These are phyloP conservation scores for Drosophila nigricruria DNA, from an alignment of 2,888 invertebrate genomes.

Conservation along the genomic window DNA sequence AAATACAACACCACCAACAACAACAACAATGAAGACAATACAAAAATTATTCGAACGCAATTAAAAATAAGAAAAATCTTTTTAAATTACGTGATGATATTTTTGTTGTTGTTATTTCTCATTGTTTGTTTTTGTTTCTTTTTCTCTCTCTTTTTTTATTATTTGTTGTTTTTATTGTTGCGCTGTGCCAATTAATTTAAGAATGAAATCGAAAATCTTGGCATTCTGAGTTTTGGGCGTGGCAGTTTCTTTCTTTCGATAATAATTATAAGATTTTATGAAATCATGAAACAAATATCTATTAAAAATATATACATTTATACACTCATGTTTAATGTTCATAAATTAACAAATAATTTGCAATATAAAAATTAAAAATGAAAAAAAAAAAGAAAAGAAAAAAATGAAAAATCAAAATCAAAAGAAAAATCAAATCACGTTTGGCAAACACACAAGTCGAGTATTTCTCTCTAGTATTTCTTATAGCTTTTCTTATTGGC, in stretches of 20 bases:
- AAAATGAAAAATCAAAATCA: constrained; percentile 11
- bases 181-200: constrained; percentile 73
- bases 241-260: not conserved
- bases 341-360: constrained; percentile 45
- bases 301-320: constrained; percentile 1
- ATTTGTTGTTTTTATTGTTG: constrained; percentile 27
- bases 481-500: constrained; percentile 65
- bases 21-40: constrained; percentile 12
- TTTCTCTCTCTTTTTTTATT: constrained; percentile 3
- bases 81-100: constrained; percentile 64
- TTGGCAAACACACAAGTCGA: constrained; percentile 31
- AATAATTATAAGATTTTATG: not conserved
- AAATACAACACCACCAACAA: constrained; percentile 32
- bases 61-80: constrained; percentile 67
- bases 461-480: constrained; percentile 4
- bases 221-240: constrained; percentile 29
- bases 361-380: constrained; percentile 34
- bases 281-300: not conserved
- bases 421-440: constrained; percentile 51
- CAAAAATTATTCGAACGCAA: constrained; percentile 57
- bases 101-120: constrained; percentile 30
- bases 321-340: constrained; percentile 3
- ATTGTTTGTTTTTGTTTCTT: constrained; percentile 11
- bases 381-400: constrained; percentile 22
- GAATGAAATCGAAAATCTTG: constrained; percentile 79